Conservation (phyloP, 1,140 invertebrate species). For the Sitobion miscanthi region DNA sequence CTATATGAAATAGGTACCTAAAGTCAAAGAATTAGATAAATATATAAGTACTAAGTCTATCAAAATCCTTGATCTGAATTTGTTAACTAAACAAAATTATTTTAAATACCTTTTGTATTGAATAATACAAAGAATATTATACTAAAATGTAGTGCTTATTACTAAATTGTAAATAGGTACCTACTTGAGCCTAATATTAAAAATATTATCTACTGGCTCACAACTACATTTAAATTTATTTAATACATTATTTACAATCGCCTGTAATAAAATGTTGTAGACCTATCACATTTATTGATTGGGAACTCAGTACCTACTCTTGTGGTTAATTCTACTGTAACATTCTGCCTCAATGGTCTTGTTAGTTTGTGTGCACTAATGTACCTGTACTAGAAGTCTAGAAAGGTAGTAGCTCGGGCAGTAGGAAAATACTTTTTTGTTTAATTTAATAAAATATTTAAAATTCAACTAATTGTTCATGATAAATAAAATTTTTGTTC, state of each 20-base stretch:
- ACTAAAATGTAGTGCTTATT: neutral
- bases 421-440: neutral
- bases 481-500: too few relatives aligned
- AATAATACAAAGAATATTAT: neutral
- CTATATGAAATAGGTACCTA: too few relatives aligned
- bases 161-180: neutral
- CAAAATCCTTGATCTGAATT: too few relatives aligned
- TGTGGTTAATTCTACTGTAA: conserved; percentile 1
- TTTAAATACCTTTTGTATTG: too few relatives aligned
- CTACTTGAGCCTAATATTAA: too few relatives aligned
- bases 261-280: neutral
- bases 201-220: too few relatives aligned
- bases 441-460: too few relatives aligned
- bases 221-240: too few relatives aligned
- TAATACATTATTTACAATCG: neutral
- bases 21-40: neutral
- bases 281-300: neutral
- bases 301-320: neutral
- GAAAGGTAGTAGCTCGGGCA: neutral
- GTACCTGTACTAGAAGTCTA: neutral
- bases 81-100: neutral
- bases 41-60: neutral
- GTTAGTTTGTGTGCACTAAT: neutral
- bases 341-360: neutral
- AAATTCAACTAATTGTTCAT: too few relatives aligned